Evolutionary conservation across 1,140 invertebrate species (phyloP), one percentile per base, ranked within the genome.

Genomic region (Lucilia sericata): DNA sequence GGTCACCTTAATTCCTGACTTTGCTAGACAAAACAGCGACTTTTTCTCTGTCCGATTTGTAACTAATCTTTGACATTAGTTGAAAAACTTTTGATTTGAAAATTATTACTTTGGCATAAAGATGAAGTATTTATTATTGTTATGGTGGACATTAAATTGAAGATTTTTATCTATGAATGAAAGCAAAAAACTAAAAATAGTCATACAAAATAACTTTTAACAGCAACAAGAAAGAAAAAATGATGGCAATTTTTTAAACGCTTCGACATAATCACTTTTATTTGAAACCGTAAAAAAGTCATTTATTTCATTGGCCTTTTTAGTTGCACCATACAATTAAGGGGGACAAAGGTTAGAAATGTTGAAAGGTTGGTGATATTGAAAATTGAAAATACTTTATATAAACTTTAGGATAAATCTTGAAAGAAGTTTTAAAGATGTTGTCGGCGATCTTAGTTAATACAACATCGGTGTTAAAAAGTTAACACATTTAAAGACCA

Each of bases 31-130:
- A 42, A 42, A 42, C 42, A 42, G 42, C 42, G 5, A 42, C 5
- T n/a, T 42, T 42, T 42, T 42, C n/a, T 78, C 75, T 19, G 17
- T 42, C 10, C 75, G 34, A 78, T 78, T 78, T 78, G 55, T 47
- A 14, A 42, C 42, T 78, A 78, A 78, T 78, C 75, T 78, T 78
- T 78, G 75, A 78, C 75, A 78, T 78, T 78, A 78, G 34, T 78
- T 78, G 34, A 36, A 36, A 78, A 78, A 34, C 36, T 34, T 78
- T 78, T 78, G 75, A 78, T 78, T 78, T 36, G 75, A 78, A 78
- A 78, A 78, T 78, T 78, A 42, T 78, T 78, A 78, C 36, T 47
- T 78, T 19, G 42, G 34, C 36, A n/a, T 42, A 78, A 78, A 78
- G 75, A 78, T 78, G 75, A 78, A 78, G 75, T 78, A 78, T 78